A percentile compares a stretch with the other conserved stretches of the same genome.
Evolutionary conservation across 2,888 invertebrate genomes (phyloP).

Genomic region (Ectobius pallidus): DNA sequence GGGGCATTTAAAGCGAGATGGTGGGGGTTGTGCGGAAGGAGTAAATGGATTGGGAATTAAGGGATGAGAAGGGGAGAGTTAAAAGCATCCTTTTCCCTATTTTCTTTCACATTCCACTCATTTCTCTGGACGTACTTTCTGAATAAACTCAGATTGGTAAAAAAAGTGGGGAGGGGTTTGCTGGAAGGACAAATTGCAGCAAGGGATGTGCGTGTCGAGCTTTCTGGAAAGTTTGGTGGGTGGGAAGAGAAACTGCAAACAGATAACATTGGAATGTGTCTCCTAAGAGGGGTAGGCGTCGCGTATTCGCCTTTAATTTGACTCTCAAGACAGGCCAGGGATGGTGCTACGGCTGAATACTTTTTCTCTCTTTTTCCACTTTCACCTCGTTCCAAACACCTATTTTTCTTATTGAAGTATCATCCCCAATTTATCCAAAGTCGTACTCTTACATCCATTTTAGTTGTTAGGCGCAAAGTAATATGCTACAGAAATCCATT

Average conservation of each 20-base stretch:
- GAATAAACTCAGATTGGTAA: constrained; percentile 21
- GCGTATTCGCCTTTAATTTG: constrained; percentile 5
- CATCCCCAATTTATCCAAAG: constrained; percentile 5
- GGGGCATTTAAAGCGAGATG: neutral
- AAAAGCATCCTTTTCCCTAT: constrained; percentile 12
- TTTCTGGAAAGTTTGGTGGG: neutral
- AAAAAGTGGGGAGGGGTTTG: neutral
- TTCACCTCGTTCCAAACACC: neutral
- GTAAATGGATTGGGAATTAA: constrained; percentile 25
- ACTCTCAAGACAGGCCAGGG: constrained; percentile 3
- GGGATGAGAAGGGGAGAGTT: neutral
- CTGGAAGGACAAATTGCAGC: constrained; percentile 25
- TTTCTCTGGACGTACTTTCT: constrained; percentile 19
- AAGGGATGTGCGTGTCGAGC: constrained; percentile 7
- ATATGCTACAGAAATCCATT: neutral
- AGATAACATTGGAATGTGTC: constrained; percentile 24
- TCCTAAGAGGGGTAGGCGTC: neutral
- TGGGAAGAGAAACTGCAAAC: constrained; percentile 7
- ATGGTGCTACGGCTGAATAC: neutral
- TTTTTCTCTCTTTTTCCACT: neutral
- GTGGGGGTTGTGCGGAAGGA: neutral
- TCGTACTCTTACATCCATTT: neutral
- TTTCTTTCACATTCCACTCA: constrained; percentile 18
- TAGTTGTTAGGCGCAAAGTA: neutral
- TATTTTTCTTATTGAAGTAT: neutral